Base-by-base conservation (phyloP, 2,888 invertebrate species). In the Cotesia congregata region DNA sequence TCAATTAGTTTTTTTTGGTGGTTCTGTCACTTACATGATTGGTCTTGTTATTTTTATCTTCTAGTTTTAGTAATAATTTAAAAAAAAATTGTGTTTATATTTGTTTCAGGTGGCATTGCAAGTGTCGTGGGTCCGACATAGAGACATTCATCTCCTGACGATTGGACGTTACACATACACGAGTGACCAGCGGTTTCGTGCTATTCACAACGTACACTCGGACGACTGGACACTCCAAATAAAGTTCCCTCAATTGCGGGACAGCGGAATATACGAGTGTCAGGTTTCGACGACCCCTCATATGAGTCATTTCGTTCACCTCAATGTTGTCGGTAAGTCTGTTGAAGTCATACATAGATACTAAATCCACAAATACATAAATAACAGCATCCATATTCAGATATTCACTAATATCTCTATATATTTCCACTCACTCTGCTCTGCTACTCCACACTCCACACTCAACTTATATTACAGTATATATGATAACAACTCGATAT, bases 221-320 rank as follows among this genome's bases (percentile, higher is more conserved):
- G 97, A 97, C 90, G 97, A 97, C 91, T 97, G 97, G 96, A 96
- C 95, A 80, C 92, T 97, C 83, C 93, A 94, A 92, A 96, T 97
- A 90, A 96, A 97, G 90, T 97, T 96, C 89, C 95, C 97, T 0
- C 97, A 97, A 89, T 95, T 96, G 88, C 93, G 96, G 83, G 97
- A 97, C 90, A 94, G 94, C 17, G 97, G 97, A 78, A 94, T 96
- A 85, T 97, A 97, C 91, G 97, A 97, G 91, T 97, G 97, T 90
- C 97, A 97, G 92, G 95, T 97, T 88, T 96, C 96, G 83, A 97
- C 97, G 79, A 96, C 96, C 77, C 97, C 97, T 30, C 97, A 97
- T 87, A 94, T 96, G 92, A 96, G 96, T 86, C 97, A 97, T 90
- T 96, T 95, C 89, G 95, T 97, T 88, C 95, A 96, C 90, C 93